Evolutionary conservation across 2,888 invertebrate genomes (phyloP), one percentile per base, ranked within the genome.

Genomic region (Leistus spinibarbis): DNA sequence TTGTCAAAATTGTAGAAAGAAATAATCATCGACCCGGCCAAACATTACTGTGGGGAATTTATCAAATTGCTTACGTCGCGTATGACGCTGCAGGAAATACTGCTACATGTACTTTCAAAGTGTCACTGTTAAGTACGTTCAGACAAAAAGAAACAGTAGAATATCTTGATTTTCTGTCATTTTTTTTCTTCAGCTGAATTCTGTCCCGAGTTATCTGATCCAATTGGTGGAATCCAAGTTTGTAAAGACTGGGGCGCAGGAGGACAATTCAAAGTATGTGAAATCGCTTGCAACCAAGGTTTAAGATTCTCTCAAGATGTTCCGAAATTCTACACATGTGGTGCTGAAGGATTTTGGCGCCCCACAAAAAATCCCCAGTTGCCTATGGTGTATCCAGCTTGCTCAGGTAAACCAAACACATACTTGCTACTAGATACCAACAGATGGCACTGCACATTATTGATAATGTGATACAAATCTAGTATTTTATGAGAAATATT

Each of bases 331-430:
- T 99, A 97, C 85, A 96, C 96, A 0, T 99, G 99, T 83, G 98
- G 97, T n/a, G 95, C 95, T 70, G 98, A 98, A 90, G 99, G 98
- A 56, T 95, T 96, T 86, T 99, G 98, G 99, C 89, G 97, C 80
- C 98, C 98, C 68, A 95, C 95, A 0, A 88, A 87, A 54, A 92
- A 95, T 82, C 94, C 95, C 7, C 90, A 89, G 64, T 87, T 94
- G 80, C 94, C 95, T 27, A 87, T 96, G 79, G 88, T 95, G n/a
- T 97, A 96, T 82, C 96, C 97, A 75, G 95, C 96, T 78, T 97
- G 96, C 83, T 96, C 96, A 81, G 90, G 95, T 95, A 90, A 89
- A 90, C 83, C 72, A 68, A 13, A 16, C 20, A n/a, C n/a, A n/a
- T n/a, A n/a, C n/a, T n/a, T n/a, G n/a, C n/a, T n/a, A n/a, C n/a